A percentile compares a stretch with the other conserved stretches of the same genome.
These are phyloP conservation scores for Gryon sp. DNA, from an alignment of 1,140 invertebrate genomes.

Conservation along the genomic window DNA sequence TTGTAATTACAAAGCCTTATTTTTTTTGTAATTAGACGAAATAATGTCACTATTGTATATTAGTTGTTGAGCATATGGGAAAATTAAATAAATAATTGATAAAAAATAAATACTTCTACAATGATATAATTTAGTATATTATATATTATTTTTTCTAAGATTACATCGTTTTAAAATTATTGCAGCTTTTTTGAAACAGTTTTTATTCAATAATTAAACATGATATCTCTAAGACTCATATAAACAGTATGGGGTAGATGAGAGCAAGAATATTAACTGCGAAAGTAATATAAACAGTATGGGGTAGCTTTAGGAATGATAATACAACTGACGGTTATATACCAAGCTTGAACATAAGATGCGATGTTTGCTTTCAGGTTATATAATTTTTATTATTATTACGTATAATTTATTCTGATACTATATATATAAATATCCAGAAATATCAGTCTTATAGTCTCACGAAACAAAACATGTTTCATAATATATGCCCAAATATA, in stretches of 20 bases:
- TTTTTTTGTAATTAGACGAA: too few species aligned
- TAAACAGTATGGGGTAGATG: constrained; percentile 55
- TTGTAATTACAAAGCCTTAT: too few species aligned
- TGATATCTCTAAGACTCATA: constrained; percentile 31
- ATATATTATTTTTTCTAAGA: too few species aligned
- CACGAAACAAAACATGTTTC: too few species aligned
- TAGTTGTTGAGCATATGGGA: too few species aligned
- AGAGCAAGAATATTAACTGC: constrained; percentile 52
- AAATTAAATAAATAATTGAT: too few species aligned
- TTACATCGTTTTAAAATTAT: constrained; percentile 21
- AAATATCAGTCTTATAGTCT: too few species aligned
- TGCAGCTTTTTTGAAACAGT: constrained; percentile 3
- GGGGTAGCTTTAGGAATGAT: constrained; percentile 41
- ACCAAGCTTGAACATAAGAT: constrained; percentile 9
- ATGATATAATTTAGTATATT: too few species aligned
- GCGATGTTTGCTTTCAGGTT: constrained; percentile 10
- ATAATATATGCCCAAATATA: too few species aligned
- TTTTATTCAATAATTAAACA: constrained; percentile 34
- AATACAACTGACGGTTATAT: constrained; percentile 23
- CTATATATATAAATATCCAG: too few species aligned
- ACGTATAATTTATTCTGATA: constrained; percentile 24
- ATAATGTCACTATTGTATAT: too few species aligned
- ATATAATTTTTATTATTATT: constrained; percentile 47
- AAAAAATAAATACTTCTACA: too few species aligned
- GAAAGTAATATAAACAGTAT: constrained; percentile 58